These are phyloP conservation scores for Hippopotamus amphibius DNA, from an alignment of 2,113 vertebrate species.

Conservation along the genomic window DNA sequence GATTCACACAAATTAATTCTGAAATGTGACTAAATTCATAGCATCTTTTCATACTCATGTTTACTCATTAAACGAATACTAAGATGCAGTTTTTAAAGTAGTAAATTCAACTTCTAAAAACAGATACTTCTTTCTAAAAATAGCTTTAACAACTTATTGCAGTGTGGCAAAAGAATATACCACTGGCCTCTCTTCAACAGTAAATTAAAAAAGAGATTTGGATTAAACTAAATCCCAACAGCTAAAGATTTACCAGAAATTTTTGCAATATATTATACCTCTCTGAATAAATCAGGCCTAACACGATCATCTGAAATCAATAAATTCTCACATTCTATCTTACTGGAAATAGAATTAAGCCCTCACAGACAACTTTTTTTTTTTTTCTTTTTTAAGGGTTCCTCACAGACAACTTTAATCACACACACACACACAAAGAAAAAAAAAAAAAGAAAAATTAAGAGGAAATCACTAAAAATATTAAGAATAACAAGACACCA, in stretches of 20 bases:
- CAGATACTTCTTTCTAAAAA: conserved; percentile 54
- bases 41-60: neutral
- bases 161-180: neutral
- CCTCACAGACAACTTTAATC: conserved; percentile 53
- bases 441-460: conserved; percentile 31
- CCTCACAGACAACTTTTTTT: conserved; percentile 49
- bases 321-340: conserved; percentile 56
- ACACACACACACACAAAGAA: neutral
- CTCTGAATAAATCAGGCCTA: conserved; percentile 44
- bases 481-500: conserved; percentile 68
- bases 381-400: too few relatives aligned
- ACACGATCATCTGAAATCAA: conserved; percentile 64
- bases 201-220: conserved; percentile 40
- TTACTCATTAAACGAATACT: conserved; percentile 22
- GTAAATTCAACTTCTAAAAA: conserved; percentile 32
- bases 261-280: conserved; percentile 31
- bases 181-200: neutral
- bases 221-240: conserved; percentile 19
- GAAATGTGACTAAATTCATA: neutral
- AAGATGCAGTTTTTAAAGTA: neutral
- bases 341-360: conserved; percentile 48
- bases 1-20: neutral
- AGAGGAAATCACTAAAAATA: conserved; percentile 69
- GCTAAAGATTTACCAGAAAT: neutral
- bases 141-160: neutral